Evolutionary conservation across 2,797 vertebrate genomes (phyloP).

Genomic region (Gouania willdenowi): DNA sequence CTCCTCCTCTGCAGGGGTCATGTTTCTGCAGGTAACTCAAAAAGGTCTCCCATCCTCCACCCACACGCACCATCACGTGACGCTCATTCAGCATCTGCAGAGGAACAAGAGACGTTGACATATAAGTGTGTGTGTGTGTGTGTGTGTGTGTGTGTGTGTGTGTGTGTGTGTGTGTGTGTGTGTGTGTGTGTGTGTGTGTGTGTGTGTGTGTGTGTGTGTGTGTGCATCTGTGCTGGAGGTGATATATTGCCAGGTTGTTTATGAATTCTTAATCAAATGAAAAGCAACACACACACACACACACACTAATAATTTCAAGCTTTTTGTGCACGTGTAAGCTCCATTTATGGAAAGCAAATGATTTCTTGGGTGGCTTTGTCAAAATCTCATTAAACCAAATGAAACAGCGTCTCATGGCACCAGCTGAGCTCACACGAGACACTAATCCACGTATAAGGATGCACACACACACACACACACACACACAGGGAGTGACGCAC

Average conservation of each 20-base stretch:
- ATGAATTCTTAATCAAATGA: constrained; percentile 16
- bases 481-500: constrained; percentile 33
- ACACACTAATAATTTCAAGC: constrained; percentile 59
- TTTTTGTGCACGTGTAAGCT: constrained; percentile 35
- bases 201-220: not conserved
- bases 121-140: not conserved
- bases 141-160: constrained; percentile 1
- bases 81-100: constrained; percentile 96
- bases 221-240: not conserved
- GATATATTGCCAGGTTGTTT: constrained; percentile 8
- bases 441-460: constrained; percentile 53
- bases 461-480: constrained; percentile 16
- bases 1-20: constrained; percentile 87
- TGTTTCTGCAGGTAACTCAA: constrained; percentile 91
- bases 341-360: constrained; percentile 60
- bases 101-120: too few species aligned
- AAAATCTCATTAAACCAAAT: constrained; percentile 80
- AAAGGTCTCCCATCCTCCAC: constrained; percentile 96
- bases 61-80: constrained; percentile 95
- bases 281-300: constrained; percentile 3
- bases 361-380: constrained; percentile 60
- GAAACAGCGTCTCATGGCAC: constrained; percentile 65
- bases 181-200: not conserved
- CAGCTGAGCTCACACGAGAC: constrained; percentile 72
- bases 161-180: not conserved